A percentile compares a stretch with the other conserved stretches of the same genome.
Evolutionary conservation across 1,140 invertebrate species (phyloP).

Genomic region (Eulimnadia texana): DNA sequence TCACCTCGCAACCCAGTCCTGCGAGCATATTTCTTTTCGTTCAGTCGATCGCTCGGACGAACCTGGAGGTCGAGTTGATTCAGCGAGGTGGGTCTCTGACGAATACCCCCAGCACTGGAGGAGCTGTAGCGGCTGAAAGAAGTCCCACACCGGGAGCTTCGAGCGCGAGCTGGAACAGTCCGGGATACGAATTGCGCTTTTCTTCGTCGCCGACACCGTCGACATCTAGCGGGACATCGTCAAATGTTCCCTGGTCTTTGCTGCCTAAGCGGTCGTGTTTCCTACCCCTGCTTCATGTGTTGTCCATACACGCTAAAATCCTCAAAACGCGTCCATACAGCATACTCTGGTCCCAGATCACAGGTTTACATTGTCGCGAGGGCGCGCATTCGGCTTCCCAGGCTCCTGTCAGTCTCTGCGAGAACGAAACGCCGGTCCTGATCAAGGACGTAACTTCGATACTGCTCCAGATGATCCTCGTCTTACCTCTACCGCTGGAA

Average conservation of each 20-base stretch:
- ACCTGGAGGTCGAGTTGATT: conserved; percentile 80
- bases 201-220: conserved; percentile 4
- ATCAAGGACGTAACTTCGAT: conserved; percentile 67
- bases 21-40: conserved; percentile 75
- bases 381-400: conserved; percentile 1
- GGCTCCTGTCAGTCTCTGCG: conserved; percentile 22
- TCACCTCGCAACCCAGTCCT: conserved; percentile 38
- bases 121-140: not conserved
- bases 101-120: not conserved
- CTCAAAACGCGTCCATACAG: conserved; percentile 33
- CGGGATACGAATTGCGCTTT: conserved; percentile 6
- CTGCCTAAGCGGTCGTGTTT: conserved; percentile 22
- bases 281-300: conserved; percentile 76
- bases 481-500: conserved; percentile 70
- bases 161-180: conserved; percentile 9
- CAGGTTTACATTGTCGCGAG: conserved; percentile 24
- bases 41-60: conserved; percentile 77
- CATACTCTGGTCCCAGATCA: conserved; percentile 30
- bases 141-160: conserved; percentile 8
- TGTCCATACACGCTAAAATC: conserved; percentile 65
- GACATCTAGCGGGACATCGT: not conserved
- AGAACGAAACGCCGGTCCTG: conserved; percentile 62
- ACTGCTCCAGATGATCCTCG: conserved; percentile 68
- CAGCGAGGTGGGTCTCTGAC: conserved; percentile 55
- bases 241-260: conserved; percentile 4